Conservation (phyloP, 2,113 vertebrate species). For the Cepphus grylle region DNA sequence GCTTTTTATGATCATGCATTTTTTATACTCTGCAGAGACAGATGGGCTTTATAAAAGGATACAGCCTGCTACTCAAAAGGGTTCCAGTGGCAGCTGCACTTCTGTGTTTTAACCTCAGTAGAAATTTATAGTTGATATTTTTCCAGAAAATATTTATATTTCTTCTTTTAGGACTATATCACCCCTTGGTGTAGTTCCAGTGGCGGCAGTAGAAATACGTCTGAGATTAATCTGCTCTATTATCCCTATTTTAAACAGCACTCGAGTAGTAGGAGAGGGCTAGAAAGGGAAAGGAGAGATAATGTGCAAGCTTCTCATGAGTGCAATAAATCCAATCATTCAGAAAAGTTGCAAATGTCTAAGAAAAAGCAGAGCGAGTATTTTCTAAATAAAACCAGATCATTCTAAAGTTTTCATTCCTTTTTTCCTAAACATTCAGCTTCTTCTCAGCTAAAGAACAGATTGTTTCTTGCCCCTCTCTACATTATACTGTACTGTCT, state of each 20-base stretch:
- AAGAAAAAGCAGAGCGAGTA: neutral
- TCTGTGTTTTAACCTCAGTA: neutral
- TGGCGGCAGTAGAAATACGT: neutral
- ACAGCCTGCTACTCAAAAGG: neutral
- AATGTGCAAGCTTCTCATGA: neutral
- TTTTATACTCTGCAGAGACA: slow-evolving; percentile 43
- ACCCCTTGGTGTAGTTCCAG: neutral
- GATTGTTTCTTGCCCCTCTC: neutral
- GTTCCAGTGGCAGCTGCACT: slow-evolving; percentile 2
- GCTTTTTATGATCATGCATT: slow-evolving; percentile 31
- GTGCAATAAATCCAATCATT: neutral
- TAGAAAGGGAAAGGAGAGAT: neutral
- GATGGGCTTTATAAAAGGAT: slow-evolving; percentile 46
- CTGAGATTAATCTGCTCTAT: neutral
- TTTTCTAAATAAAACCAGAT: neutral
- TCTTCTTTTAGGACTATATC: neutral
- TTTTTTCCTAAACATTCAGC: neutral
- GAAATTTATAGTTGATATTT: neutral
- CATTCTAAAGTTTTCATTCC: neutral
- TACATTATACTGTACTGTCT: neutral
- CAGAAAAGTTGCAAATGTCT: neutral
- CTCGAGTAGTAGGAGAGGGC: neutral
- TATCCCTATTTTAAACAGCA: neutral
- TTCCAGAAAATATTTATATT: neutral
- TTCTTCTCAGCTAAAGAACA: neutral